Evolutionary conservation across 2,888 invertebrate species (phyloP).

Genomic region (Drosophila emarginata): DNA sequence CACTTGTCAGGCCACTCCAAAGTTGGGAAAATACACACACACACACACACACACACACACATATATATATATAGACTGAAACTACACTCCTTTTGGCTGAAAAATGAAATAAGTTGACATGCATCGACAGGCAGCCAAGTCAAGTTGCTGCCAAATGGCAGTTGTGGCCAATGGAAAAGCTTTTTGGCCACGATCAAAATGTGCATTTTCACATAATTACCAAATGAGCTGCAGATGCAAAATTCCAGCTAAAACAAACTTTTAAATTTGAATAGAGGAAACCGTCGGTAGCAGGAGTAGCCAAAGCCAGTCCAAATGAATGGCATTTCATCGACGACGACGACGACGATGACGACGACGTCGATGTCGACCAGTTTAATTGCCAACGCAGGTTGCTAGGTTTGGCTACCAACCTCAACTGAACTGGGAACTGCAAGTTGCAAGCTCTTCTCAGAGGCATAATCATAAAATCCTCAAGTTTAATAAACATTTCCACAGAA

Average conservation of each 20-base stretch:
- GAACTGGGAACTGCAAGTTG: conserved; percentile 35
- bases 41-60: conserved; percentile 25
- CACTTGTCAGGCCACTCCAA: conserved; percentile 36
- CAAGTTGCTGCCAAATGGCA: conserved; percentile 19
- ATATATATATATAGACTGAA: neutral
- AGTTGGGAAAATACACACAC: conserved; percentile 11
- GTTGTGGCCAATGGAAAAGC: conserved; percentile 49
- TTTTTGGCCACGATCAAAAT: conserved; percentile 56
- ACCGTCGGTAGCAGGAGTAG: conserved; percentile 9
- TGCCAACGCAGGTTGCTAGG: conserved; percentile 64
- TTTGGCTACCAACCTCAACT: conserved; percentile 16
- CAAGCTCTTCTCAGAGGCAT: conserved; percentile 63
- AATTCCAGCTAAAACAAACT: conserved; percentile 29
- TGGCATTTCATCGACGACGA: conserved; percentile 75
- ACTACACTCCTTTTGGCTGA: conserved; percentile 47
- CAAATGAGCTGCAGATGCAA: conserved; percentile 61
- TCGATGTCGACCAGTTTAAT: conserved; percentile 65
- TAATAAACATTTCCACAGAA: conserved; percentile 78
- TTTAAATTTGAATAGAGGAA: conserved; percentile 65
- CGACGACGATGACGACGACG: conserved; percentile 19
- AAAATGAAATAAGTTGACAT: conserved; percentile 72
- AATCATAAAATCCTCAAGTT: conserved; percentile 76
- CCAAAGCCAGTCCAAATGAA: conserved; percentile 62
- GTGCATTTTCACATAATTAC: conserved; percentile 76
- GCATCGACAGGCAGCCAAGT: conserved; percentile 54